Conservation (phyloP, 2,888 invertebrate genomes). For the Xanthorhoe designata region DNA sequence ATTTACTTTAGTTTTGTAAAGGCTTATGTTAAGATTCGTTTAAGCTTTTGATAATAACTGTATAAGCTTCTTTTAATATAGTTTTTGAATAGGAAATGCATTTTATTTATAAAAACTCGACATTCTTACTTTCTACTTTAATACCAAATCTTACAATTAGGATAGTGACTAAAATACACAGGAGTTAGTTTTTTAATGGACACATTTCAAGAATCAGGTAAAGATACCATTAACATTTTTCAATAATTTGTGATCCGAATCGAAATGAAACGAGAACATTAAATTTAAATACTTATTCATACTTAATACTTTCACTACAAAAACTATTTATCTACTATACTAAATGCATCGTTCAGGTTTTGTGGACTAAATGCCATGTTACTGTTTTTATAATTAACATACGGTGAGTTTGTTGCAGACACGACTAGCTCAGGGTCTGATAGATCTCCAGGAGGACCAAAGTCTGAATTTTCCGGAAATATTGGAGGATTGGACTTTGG, state of each 20-base stretch:
- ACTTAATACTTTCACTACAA: slow-evolving; percentile 7
- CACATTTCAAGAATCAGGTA: neutral
- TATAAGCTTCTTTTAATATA: slow-evolving; percentile 62
- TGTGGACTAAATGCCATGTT: slow-evolving; percentile 81
- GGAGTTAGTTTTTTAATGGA: neutral
- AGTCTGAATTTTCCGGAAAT: slow-evolving; percentile 53
- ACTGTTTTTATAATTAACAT: slow-evolving; percentile 77
- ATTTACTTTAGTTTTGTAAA: slow-evolving; percentile 72
- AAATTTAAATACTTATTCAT: slow-evolving; percentile 6
- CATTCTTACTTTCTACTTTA: slow-evolving; percentile 15
- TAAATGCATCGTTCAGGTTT: slow-evolving; percentile 80
- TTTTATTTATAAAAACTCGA: slow-evolving; percentile 34
- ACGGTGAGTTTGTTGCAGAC: slow-evolving; percentile 68
- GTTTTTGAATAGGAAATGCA: slow-evolving; percentile 33
- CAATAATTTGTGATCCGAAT: neutral
- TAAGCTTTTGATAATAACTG: slow-evolving; percentile 70
- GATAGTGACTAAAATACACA: slow-evolving; percentile 20
- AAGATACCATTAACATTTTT: neutral
- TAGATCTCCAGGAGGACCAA: slow-evolving; percentile 48
- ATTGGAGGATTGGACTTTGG: slow-evolving; percentile 55
- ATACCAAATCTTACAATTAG: slow-evolving; percentile 24
- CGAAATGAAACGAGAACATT: slow-evolving; percentile 9
- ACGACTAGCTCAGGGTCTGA: slow-evolving; percentile 53
- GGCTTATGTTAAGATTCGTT: slow-evolving; percentile 46
- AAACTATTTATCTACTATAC: slow-evolving; percentile 66